phyloP scores from a whole-genome alignment of 2,888 invertebrate species.

The Volucella bombylans region DNA sequence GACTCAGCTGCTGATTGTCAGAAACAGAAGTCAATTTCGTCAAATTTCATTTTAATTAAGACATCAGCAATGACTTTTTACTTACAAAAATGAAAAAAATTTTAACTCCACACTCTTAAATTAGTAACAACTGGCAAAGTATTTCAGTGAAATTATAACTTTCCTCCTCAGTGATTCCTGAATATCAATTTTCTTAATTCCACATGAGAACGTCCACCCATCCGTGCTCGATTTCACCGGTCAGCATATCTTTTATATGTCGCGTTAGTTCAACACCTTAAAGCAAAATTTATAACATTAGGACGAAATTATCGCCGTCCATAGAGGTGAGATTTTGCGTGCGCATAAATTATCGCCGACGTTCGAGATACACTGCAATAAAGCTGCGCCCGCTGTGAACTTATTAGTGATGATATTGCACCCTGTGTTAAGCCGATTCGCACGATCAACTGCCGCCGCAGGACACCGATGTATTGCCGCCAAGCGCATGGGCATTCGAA shows the following conservation, averaged over 20 bases:
- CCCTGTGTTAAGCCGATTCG: conserved; percentile 74
- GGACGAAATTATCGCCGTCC: conserved; percentile 67
- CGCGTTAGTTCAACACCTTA: conserved; percentile 65
- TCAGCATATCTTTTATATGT: conserved; percentile 59
- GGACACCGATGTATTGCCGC: conserved; percentile 64
- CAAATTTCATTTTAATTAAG: conserved; percentile 73
- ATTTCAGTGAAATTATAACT: conserved; percentile 48
- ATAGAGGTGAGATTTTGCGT: conserved; percentile 69
- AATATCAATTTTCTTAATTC: conserved; percentile 53
- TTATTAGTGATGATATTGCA: conserved; percentile 74
- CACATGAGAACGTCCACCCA: conserved; percentile 25
- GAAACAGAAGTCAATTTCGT: conserved; percentile 51
- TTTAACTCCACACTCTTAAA: conserved; percentile 6
- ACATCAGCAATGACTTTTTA: conserved; percentile 38
- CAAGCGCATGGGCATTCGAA: conserved; percentile 25
- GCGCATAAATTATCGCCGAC: conserved; percentile 67
- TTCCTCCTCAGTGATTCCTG: conserved; percentile 39
- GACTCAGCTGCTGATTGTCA: conserved; percentile 54
- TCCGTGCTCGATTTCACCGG: conserved; percentile 29
- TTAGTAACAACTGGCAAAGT: conserved; percentile 45
- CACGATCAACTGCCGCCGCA: conserved; percentile 67
- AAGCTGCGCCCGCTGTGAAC: conserved; percentile 72
- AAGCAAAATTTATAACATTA: conserved; percentile 73
- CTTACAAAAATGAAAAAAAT: conserved; percentile 16
- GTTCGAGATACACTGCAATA: conserved; percentile 59